A percentile compares a stretch with the other conserved stretches of the same genome.
These are phyloP conservation scores for Columbina picui DNA, from an alignment of 2,113 vertebrate species.

Conservation along the genomic window DNA sequence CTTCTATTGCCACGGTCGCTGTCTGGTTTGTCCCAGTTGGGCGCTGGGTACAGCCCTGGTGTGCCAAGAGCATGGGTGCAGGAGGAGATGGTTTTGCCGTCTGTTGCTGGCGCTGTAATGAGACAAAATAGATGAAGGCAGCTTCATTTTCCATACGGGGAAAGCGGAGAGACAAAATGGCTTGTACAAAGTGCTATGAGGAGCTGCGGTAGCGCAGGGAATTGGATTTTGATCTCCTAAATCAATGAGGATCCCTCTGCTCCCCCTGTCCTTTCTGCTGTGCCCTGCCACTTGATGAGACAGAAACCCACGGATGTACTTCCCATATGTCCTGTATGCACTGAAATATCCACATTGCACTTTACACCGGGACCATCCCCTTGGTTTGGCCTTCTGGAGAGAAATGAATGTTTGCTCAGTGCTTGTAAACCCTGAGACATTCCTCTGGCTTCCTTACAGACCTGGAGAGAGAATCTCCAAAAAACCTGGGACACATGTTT, in stretches of 20 bases:
- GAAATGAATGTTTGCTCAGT: background rate
- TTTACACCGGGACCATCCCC: background rate
- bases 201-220: background rate
- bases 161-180: background rate
- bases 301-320: background rate
- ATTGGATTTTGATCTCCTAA: background rate
- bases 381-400: background rate
- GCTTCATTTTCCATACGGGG: background rate
- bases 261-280: background rate
- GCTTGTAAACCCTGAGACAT: constrained; percentile 2
- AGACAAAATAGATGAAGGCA: background rate
- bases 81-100: background rate
- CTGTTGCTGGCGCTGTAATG: background rate
- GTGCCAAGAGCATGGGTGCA: background rate
- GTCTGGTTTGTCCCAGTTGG: rapidly evolving
- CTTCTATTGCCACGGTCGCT: background rate
- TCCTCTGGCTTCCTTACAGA: constrained; percentile 41
- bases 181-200: background rate
- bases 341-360: background rate
- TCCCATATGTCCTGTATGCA: rapidly evolving
- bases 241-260: rapidly evolving
- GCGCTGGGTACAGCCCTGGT: background rate
- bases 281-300: background rate
- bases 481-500: background rate
- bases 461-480: constrained; percentile 11